These are phyloP conservation scores for Pipa parva DNA, from an alignment of 2,113 vertebrate species.

Conservation along the genomic window DNA sequence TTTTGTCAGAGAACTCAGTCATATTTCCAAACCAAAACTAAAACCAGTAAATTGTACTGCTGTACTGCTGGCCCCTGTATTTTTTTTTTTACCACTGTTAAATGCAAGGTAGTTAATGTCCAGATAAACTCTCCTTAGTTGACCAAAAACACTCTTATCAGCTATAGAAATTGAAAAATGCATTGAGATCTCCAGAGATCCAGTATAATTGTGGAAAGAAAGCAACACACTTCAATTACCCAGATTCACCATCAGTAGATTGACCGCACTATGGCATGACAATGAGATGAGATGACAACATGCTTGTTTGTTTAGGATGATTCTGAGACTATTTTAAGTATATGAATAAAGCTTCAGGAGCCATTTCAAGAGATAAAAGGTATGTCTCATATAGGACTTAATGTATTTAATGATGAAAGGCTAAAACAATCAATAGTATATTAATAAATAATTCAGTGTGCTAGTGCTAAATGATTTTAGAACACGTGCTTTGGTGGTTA, in stretches of 20 bases:
- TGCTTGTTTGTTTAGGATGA: slow-evolving; percentile 18
- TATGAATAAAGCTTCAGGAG: slow-evolving; percentile 32
- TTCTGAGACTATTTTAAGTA: slow-evolving; percentile 30
- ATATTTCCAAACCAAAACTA: too few relatives aligned
- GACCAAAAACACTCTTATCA: too few relatives aligned
- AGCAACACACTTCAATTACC: neutral
- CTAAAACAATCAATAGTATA: slow-evolving; percentile 44
- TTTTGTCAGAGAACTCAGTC: too few relatives aligned
- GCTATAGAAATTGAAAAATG: slow-evolving; percentile 9
- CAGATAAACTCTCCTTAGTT: too few relatives aligned
- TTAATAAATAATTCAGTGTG: slow-evolving; percentile 47
- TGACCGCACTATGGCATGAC: slow-evolving; percentile 4
- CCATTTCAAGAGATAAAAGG: slow-evolving; percentile 21
- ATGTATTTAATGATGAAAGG: slow-evolving; percentile 44
- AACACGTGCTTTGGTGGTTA: slow-evolving; percentile 38
- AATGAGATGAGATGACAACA: slow-evolving; percentile 26
- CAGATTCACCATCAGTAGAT: neutral
- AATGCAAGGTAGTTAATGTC: too few relatives aligned
- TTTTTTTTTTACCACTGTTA: too few relatives aligned
- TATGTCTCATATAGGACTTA: slow-evolving; percentile 30
- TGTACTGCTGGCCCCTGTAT: too few relatives aligned
- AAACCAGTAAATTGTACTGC: too few relatives aligned
- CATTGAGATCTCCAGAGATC: neutral
- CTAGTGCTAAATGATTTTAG: slow-evolving; percentile 38
- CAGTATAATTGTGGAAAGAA: neutral